Percentiles rank a stretch among this genome's conserved stretches.
phyloP scores from a whole-genome alignment of 1,140 invertebrate species.

The Ceratina japonica region DNA sequence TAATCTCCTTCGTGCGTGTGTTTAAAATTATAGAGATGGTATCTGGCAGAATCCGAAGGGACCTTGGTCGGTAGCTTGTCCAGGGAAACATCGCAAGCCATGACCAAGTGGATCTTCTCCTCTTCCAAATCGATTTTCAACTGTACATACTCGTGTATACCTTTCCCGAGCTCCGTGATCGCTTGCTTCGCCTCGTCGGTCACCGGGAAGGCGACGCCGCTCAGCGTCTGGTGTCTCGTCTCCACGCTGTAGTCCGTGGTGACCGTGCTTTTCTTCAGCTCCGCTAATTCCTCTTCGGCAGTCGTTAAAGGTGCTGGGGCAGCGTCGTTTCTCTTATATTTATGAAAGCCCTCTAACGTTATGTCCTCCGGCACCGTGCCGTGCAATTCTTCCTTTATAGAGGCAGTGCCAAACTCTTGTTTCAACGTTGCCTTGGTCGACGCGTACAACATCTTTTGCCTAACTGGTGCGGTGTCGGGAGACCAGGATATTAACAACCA shows the following conservation, averaged over 20 bases:
- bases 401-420: conserved; percentile 94
- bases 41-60: conserved; percentile 91
- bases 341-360: conserved; percentile 89
- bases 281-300: conserved; percentile 92
- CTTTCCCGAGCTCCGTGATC: conserved; percentile 83
- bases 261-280: conserved; percentile 88
- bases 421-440: conserved; percentile 99
- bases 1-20: conserved; percentile 96
- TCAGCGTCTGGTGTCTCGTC: conserved; percentile 93
- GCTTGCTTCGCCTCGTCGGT: conserved; percentile 88
- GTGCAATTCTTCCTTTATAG: conserved; percentile 95
- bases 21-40: conserved; percentile 94
- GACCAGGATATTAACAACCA: conserved; percentile 98
- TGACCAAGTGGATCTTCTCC: conserved; percentile 88
- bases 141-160: conserved; percentile 87
- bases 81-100: conserved; percentile 81
- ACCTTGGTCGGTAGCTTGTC: conserved; percentile 86
- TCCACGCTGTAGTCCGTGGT: conserved; percentile 90
- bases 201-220: conserved; percentile 96
- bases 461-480: conserved; percentile 92
- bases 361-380: conserved; percentile 91
- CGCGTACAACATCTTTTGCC: conserved; percentile 99
- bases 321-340: conserved; percentile 86
- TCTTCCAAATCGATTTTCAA: conserved; percentile 89
- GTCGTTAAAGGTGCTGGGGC: conserved; percentile 93